Evolutionary conservation across 1,140 invertebrate genomes (phyloP), one percentile per base, ranked within the genome.

Genomic region (Pseudomyrmex dendroicus): DNA sequence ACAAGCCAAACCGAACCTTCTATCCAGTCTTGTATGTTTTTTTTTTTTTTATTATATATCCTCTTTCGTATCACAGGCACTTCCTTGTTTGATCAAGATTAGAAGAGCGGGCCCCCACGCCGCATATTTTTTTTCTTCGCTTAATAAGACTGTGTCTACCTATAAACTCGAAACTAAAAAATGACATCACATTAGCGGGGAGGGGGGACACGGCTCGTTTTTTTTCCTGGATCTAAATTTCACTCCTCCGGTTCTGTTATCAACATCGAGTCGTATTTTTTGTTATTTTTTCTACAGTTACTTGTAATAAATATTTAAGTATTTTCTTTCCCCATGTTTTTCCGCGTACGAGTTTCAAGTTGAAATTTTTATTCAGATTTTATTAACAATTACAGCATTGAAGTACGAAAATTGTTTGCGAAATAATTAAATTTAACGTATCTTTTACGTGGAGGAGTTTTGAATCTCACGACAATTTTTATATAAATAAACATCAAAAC

Each of bases 1-100:
- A 52, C 44, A 8, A 67, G 25, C 20, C 56, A n/a, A 83, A 52
- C 12, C 35, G 35, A 35, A 63, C 66, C 74, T 44, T 59, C 68
- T 52, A 77, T 61, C 70, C 50, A 84, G 72, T 77, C 78, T 77
- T 70, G 22, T 61, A 20, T 48, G 84, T 20, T 20, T 20, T 20
- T 20, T 20, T 20, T 20, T 20, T 0, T 35, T 35, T 35, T 77
- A 68, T 88, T 87, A 72, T 84, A 83, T 83, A 20, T 63, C 63
- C n/a, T n/a, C n/a, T n/a, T n/a, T n/a, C n/a, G n/a, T 64, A 54
- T 67, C 35, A 35, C 5, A 66, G 46, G 44, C 17, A 88, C n/a
- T 84, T 77, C 82, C 74, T 70, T 64, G 84, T 70, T 66, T 70
- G 88, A 89, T 88, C 88, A 88, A 89, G 88, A 89, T 89, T 89